Conservation (phyloP, 64 coral and sea anemone species). For the Montipora capricornis region DNA sequence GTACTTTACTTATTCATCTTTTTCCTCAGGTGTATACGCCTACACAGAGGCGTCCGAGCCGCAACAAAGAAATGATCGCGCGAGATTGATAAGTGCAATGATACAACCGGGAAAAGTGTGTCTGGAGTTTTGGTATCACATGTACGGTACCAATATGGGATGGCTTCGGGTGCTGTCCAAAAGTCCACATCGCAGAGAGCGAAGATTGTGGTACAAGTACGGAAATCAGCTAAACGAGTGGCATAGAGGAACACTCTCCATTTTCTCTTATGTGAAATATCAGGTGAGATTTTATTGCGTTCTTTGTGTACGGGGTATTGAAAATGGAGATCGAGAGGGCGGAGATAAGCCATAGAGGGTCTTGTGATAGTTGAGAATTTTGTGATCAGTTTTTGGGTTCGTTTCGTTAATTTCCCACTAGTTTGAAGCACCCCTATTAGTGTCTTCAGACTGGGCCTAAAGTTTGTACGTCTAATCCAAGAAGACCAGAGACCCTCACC, state of each 20-base stretch:
- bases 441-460: no score
- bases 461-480: no score
- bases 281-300: background rate
- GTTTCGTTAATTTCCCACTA: no score
- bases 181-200: background rate
- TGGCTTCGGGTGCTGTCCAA: slow-evolving; percentile 39
- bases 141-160: slow-evolving; percentile 58
- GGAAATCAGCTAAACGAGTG: slow-evolving; percentile 38
- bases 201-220: slow-evolving; percentile 50
- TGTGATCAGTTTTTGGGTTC: no score
- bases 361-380: no score
- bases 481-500: no score
- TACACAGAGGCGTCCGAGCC: slow-evolving; percentile 68
- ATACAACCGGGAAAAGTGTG: slow-evolving; percentile 34
- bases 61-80: slow-evolving; percentile 38
- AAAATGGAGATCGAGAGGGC: no score
- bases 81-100: slow-evolving; percentile 47
- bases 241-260: slow-evolving; percentile 14
- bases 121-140: slow-evolving; percentile 66
- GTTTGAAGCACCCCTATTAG: no score
- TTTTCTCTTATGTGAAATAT: slow-evolving; percentile 34
- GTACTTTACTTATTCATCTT: background rate
- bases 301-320: no score
- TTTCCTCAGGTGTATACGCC: slow-evolving; percentile 40
- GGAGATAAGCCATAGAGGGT: no score